Evolutionary conservation across 2,888 invertebrate species (phyloP).

Genomic region (Thera britannica): DNA sequence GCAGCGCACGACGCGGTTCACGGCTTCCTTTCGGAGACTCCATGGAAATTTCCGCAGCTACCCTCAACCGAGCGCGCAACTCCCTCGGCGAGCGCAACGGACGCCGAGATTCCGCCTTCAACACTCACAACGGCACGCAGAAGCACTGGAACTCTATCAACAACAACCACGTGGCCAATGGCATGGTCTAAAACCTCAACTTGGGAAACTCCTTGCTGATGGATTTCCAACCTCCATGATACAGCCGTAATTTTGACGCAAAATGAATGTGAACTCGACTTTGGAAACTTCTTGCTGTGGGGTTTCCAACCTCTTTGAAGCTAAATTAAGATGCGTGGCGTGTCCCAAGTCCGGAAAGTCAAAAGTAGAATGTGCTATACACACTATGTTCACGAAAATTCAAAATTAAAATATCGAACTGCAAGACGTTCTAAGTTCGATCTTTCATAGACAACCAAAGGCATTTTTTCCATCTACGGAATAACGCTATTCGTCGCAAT

Average conservation of each 20-base stretch:
- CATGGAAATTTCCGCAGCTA: conserved; percentile 79
- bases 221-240: too few species aligned
- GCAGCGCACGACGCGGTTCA: conserved; percentile 69
- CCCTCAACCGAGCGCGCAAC: conserved; percentile 68
- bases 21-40: conserved; percentile 77
- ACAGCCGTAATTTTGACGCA: background rate
- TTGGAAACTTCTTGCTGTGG: too few species aligned
- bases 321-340: too few species aligned
- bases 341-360: too few species aligned
- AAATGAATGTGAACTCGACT: background rate
- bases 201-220: background rate
- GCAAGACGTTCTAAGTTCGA: background rate
- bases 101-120: conserved; percentile 62
- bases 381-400: background rate
- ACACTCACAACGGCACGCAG: conserved; percentile 63
- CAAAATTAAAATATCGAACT: background rate
- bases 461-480: too few species aligned
- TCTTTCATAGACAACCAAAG: background rate
- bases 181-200: conserved; percentile 54
- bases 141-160: conserved; percentile 74
- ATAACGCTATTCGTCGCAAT: too few species aligned
- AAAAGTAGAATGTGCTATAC: background rate
- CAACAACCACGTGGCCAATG: conserved; percentile 68
- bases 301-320: too few species aligned
- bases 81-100: conserved; percentile 63